Conservation (phyloP, 2,888 invertebrate species). For the Alloplasta piceator region DNA sequence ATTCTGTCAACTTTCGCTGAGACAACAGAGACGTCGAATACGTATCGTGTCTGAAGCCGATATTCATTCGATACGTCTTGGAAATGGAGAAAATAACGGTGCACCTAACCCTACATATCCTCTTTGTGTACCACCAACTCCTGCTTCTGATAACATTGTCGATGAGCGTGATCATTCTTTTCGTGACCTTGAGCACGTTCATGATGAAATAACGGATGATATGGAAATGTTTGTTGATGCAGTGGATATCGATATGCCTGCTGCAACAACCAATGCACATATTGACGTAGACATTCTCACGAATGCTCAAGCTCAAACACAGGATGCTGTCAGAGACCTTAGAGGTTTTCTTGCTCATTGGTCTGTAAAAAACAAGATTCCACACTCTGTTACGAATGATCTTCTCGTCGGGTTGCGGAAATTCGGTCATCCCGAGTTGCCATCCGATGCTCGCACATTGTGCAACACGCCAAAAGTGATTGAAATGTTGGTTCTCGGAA, state of each 20-base stretch:
- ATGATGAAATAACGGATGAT: too few relatives aligned
- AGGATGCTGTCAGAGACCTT: not conserved
- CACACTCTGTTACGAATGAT: conserved; percentile 15
- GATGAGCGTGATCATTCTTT: not conserved
- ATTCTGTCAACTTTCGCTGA: not conserved
- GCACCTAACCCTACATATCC: not conserved
- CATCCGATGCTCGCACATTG: conserved; percentile 39
- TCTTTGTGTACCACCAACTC: not conserved
- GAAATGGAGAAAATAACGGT: not conserved
- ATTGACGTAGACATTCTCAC: not conserved
- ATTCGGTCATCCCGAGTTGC: conserved; percentile 37
- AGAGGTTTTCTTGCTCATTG: conserved; percentile 12
- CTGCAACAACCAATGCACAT: not conserved
- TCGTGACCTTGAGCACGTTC: not conserved
- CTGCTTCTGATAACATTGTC: not conserved
- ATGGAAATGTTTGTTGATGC: not conserved
- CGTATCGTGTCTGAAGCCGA: not conserved
- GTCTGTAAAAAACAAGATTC: not conserved
- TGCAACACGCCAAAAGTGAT: conserved; percentile 30
- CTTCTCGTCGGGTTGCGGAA: conserved; percentile 31
- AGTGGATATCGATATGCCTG: not conserved
- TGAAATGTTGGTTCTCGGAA: conserved; percentile 3
- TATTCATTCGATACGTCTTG: not conserved
- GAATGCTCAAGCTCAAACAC: not conserved
- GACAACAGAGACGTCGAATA: conserved; percentile 20